These are phyloP conservation scores for Strix uralensis DNA, from an alignment of 2,113 vertebrate genomes.

Conservation along the genomic window DNA sequence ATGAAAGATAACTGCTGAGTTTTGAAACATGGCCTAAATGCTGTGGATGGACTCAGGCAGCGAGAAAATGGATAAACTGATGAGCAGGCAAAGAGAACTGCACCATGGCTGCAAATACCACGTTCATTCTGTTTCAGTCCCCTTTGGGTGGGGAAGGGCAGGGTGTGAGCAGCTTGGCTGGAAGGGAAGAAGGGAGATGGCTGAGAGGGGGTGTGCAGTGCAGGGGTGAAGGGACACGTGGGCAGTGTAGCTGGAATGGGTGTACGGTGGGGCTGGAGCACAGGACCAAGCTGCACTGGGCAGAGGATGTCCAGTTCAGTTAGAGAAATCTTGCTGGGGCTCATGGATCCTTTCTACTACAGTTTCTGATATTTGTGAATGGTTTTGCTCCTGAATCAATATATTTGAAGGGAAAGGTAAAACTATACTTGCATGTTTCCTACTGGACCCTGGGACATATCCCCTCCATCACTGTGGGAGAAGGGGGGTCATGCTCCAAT, in stretches of 20 bases:
- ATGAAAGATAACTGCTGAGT: background rate
- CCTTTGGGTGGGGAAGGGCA: background rate
- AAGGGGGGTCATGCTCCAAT: background rate
- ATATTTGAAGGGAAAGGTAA: background rate
- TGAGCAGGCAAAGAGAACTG: accelerated
- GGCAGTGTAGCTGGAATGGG: background rate
- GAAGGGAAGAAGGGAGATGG: background rate
- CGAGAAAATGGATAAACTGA: background rate
- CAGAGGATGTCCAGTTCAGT: background rate
- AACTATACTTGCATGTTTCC: background rate
- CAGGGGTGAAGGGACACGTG: accelerated
- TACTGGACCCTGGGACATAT: background rate
- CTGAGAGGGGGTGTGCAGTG: background rate
- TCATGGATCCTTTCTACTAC: background rate
- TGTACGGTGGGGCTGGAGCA: background rate
- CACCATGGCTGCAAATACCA: accelerated
- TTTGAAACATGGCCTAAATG: background rate
- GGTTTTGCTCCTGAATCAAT: background rate
- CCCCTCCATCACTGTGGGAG: background rate
- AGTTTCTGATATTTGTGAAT: background rate
- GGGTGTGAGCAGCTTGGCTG: background rate
- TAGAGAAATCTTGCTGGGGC: background rate
- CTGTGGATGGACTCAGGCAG: background rate
- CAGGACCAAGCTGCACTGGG: background rate
- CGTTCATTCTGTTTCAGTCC: background rate